These are phyloP conservation scores for Amphimedon queenslandica DNA, from an alignment of 37 sponge, comb jelly and placozoan genomes.

Conservation along the genomic window DNA sequence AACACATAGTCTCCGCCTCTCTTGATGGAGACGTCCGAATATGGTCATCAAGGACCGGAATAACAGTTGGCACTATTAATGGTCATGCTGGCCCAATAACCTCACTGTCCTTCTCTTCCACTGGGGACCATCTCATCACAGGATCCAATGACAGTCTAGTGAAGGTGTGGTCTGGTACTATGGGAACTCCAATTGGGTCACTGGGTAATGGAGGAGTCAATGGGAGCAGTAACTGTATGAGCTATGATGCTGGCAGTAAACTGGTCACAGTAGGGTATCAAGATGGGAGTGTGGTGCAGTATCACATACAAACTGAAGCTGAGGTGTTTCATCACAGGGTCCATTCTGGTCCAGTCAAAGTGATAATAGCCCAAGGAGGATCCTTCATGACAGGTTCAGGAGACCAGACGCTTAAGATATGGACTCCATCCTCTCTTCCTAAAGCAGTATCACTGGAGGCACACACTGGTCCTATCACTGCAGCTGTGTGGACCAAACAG, in stretches of 20 bases:
- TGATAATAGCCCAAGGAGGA: conserved; percentile 12
- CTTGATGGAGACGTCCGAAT: conserved; percentile 88
- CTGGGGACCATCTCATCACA: conserved; percentile 76
- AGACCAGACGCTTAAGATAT: conserved; percentile 58
- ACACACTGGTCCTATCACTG: conserved; percentile 42
- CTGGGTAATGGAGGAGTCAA: conserved; percentile 16
- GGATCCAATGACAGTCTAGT: conserved; percentile 77
- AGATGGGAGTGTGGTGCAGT: conserved; percentile 56
- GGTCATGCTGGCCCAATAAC: conserved; percentile 81
- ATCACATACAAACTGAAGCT: conserved; percentile 34
- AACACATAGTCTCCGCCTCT: conserved; percentile 82
- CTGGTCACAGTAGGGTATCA: conserved; percentile 61
- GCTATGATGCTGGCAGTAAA: conserved; percentile 10
- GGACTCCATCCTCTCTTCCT: conserved; percentile 16
- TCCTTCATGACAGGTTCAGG: conserved; percentile 53
- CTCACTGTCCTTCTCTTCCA: conserved; percentile 64
- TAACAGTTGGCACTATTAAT: conserved; percentile 62
- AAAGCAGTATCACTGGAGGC: conserved; percentile 27
- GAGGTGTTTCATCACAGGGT: conserved; percentile 28
- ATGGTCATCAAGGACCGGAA: conserved; percentile 75
- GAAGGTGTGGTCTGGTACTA: conserved; percentile 81
- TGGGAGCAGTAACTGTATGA: conserved; percentile 43
- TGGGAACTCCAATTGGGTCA: conserved; percentile 46
- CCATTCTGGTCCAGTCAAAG: conserved; percentile 33
- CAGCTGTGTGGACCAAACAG: conserved; percentile 54